phyloP scores from a whole-genome alignment of 2,888 invertebrate species.

The Petrolisthes manimaculis region DNA sequence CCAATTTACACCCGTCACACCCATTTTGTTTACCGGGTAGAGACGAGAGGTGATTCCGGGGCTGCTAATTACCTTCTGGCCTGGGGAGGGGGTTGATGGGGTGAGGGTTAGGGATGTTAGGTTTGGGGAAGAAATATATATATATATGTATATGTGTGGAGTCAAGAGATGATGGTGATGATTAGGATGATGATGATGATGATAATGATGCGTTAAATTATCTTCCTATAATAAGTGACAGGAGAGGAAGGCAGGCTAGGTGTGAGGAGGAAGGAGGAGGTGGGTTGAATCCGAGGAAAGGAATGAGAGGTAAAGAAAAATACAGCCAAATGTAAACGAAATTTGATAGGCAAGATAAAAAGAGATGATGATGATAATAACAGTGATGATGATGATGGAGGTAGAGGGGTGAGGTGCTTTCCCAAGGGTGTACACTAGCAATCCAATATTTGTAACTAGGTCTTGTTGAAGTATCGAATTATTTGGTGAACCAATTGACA shows the following conservation, averaged over 20 bases:
- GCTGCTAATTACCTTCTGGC: not conserved
- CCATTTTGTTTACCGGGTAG: not conserved
- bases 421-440: too few species aligned
- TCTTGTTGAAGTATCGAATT: too few species aligned
- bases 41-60: not conserved
- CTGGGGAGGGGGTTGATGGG: not conserved
- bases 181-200: not conserved
- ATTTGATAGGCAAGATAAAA: too few species aligned
- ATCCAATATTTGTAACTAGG: too few species aligned
- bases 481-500: not conserved
- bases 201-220: not conserved
- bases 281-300: not conserved
- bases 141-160: conserved; percentile 22
- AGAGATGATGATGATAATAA: too few species aligned
- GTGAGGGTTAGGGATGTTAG: not conserved
- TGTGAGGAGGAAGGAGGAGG: not conserved
- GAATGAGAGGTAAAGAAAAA: not conserved
- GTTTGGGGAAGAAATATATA: conserved; percentile 10
- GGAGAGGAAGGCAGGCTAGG: not conserved
- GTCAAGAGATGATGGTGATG: not conserved
- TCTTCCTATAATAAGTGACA: not conserved
- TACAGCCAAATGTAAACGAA: too few species aligned
- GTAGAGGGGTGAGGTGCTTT: too few species aligned
- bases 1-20: conserved; percentile 4
- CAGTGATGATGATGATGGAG: too few species aligned